phyloP scores from a whole-genome alignment of 2,888 invertebrate species.

The Tipula unca region DNA sequence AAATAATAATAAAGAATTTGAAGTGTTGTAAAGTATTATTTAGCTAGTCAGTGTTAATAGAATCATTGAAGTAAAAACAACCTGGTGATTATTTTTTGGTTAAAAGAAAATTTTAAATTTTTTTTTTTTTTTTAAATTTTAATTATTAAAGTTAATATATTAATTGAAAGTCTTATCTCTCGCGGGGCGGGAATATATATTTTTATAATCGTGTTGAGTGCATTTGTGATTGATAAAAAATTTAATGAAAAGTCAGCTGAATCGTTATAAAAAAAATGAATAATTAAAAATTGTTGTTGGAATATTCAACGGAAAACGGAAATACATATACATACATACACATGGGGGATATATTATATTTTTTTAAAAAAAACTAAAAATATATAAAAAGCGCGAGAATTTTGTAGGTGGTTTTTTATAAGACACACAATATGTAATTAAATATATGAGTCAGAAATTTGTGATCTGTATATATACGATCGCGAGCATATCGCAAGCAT shows the following conservation, averaged over 20 bases:
- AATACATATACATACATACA: background rate
- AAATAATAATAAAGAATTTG: background rate
- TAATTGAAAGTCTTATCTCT: background rate
- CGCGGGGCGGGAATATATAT: background rate
- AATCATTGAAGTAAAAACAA: conserved; percentile 40
- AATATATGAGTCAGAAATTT: background rate
- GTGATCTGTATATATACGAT: background rate
- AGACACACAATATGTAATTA: background rate
- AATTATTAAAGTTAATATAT: background rate
- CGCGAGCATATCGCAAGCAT: background rate
- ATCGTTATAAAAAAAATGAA: background rate
- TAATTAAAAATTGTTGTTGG: background rate
- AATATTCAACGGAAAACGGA: background rate
- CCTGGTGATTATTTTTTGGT: conserved; percentile 26
- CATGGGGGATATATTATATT: background rate
- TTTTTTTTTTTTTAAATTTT: conserved; percentile 18
- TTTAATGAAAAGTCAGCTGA: background rate
- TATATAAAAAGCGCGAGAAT: background rate
- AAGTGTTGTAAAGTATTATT: conserved; percentile 24
- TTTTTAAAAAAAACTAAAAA: too few relatives aligned
- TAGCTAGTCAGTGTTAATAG: conserved; percentile 42
- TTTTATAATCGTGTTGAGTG: background rate
- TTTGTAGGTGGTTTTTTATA: background rate
- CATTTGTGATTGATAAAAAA: background rate
- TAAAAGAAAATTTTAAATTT: conserved; percentile 2